Percentiles rank a stretch among this genome's conserved stretches.
Evolutionary conservation across 2,888 invertebrate species (phyloP).

Genomic region (Octonoba sinensis): DNA sequence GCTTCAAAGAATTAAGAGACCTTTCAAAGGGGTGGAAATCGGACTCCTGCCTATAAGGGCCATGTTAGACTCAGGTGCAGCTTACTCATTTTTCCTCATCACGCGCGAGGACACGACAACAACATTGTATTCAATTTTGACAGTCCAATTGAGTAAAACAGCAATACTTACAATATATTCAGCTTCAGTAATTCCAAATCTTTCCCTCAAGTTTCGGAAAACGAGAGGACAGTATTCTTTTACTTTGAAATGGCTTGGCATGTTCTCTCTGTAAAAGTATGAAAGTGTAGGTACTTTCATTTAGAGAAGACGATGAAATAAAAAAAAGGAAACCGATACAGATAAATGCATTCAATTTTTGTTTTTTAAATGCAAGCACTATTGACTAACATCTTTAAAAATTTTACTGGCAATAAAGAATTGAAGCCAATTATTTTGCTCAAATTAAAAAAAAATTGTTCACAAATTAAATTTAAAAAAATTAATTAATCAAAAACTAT

Average conservation of each 20-base stretch:
- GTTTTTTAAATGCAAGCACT: no score
- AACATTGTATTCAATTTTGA: not conserved
- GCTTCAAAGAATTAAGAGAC: no score
- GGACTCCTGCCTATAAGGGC: no score
- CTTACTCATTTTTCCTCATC: not conserved
- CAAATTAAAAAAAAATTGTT: no score
- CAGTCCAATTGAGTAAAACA: not conserved
- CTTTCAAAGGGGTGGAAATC: no score
- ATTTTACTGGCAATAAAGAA: no score
- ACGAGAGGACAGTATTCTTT: constrained; percentile 99
- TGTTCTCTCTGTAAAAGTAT: constrained; percentile 89
- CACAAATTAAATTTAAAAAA: no score
- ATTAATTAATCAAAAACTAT: no score
- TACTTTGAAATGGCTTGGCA: constrained; percentile 99
- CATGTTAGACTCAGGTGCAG: no score
- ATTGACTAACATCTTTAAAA: no score
- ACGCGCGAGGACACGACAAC: not conserved
- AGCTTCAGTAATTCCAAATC: constrained; percentile 95
- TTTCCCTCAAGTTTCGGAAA: constrained; percentile 96
- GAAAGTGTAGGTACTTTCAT: not conserved
- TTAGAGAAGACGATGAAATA: not conserved
- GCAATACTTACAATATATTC: constrained; percentile 82
- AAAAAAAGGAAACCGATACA: not conserved
- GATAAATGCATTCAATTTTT: no score
- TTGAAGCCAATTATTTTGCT: no score